These are phyloP conservation scores for Agrypnia vestita DNA, from an alignment of 1,140 invertebrate species.

Conservation along the genomic window DNA sequence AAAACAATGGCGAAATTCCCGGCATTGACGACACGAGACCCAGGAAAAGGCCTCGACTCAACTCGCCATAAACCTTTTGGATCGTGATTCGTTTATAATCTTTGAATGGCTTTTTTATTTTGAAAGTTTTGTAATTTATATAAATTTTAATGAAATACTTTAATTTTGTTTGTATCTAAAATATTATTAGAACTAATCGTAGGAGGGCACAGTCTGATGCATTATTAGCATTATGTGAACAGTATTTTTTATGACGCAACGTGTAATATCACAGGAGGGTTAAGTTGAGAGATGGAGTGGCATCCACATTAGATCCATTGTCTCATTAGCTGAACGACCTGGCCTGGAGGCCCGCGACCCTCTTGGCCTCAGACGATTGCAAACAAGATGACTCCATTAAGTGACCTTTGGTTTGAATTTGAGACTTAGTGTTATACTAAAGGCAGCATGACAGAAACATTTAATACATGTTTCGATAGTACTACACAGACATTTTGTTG, in stretches of 20 bases:
- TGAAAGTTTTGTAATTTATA: slow-evolving; percentile 38
- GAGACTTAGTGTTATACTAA: no score
- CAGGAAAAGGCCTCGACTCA: slow-evolving; percentile 70
- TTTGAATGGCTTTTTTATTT: slow-evolving; percentile 23
- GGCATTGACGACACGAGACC: slow-evolving; percentile 66
- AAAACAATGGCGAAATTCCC: slow-evolving; percentile 66
- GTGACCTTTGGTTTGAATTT: no score
- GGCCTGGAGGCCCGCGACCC: no score
- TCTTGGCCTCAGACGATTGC: no score
- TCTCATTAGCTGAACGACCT: no score
- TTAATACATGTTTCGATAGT: no score
- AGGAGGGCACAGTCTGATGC: slow-evolving; percentile 19
- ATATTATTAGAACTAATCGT: slow-evolving; percentile 26
- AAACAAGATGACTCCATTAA: no score
- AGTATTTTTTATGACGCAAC: background rate
- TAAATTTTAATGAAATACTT: slow-evolving; percentile 41
- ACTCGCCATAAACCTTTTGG: slow-evolving; percentile 63
- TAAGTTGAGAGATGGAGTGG: no score
- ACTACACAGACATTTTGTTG: no score
- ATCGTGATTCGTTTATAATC: background rate
- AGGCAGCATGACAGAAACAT: no score
- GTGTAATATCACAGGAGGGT: no score
- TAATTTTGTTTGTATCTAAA: slow-evolving; percentile 27
- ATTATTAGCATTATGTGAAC: background rate
- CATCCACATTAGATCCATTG: no score